A percentile compares a stretch with the other conserved stretches of the same genome.
Conservation (phyloP, 1,140 invertebrate species). For the Rhynchophorus ferrugineus region DNA sequence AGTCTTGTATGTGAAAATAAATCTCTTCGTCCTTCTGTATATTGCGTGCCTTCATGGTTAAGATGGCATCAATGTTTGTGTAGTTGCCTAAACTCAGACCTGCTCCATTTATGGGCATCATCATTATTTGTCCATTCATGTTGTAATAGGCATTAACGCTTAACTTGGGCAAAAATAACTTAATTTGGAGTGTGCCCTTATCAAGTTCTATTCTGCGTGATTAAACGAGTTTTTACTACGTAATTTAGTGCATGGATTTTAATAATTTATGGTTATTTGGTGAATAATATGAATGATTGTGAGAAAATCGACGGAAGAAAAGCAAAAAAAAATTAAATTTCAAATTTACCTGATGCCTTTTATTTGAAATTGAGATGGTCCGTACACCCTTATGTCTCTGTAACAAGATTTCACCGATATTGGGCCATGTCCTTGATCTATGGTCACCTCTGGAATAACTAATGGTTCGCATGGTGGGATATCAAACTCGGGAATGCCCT, state of each 20-base stretch:
- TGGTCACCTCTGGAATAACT: constrained; percentile 48
- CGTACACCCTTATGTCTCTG: constrained; percentile 51
- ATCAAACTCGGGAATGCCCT: constrained; percentile 51
- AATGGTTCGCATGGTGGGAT: constrained; percentile 59
- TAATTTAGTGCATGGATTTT: background rate
- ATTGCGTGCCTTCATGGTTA: constrained; percentile 50
- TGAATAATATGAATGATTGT: background rate
- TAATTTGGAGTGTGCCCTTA: constrained; percentile 41
- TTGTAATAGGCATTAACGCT: constrained; percentile 47
- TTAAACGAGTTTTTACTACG: constrained; percentile 4
- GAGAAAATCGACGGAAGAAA: too few relatives aligned
- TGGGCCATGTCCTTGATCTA: constrained; percentile 52
- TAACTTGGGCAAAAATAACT: constrained; percentile 49
- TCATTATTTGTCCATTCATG: constrained; percentile 52
- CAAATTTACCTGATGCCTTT: constrained; percentile 53
- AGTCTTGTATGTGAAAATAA: constrained; percentile 53
- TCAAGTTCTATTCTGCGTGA: constrained; percentile 48
- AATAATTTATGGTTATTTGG: background rate
- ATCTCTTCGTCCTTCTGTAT: constrained; percentile 43
- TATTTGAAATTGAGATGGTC: constrained; percentile 49
- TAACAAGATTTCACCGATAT: constrained; percentile 53
- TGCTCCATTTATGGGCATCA: constrained; percentile 53
- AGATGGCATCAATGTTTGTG: constrained; percentile 53
- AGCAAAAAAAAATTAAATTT: too few relatives aligned
- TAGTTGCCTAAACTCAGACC: constrained; percentile 50